A percentile compares a stretch with the other conserved stretches of the same genome.
Evolutionary conservation across 2,797 vertebrate species (phyloP).

Genomic region (Aselliscus stoliczkanus): DNA sequence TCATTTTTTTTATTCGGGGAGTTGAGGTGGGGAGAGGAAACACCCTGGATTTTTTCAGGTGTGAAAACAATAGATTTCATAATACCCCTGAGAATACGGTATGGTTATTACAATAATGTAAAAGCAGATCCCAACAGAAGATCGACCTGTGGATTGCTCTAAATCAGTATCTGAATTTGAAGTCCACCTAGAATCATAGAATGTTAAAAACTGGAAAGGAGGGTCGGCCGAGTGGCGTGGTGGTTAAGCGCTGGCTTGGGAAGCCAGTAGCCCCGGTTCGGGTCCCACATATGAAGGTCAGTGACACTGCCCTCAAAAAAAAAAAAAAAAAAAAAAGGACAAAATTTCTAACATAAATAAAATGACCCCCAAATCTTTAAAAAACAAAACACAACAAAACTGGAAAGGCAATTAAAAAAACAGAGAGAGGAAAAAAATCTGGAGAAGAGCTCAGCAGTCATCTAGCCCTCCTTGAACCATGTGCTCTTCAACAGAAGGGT

Average conservation of each 20-base stretch:
- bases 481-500: not conserved
- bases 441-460: not conserved
- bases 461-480: not conserved
- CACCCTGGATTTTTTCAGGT: not conserved
- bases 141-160: not conserved
- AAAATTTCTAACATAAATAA: too few species aligned
- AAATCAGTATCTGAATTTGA: not conserved
- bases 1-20: not conserved
- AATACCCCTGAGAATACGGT: not conserved
- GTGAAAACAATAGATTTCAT: not conserved
- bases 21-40: not conserved
- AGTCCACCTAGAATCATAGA: not conserved
- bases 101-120: too few species aligned
- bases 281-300: too few species aligned
- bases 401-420: not conserved
- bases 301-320: too few species aligned
- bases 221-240: too few species aligned
- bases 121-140: not conserved
- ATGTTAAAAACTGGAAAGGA: not conserved
- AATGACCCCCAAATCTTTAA: too few species aligned
- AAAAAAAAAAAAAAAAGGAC: too few species aligned
- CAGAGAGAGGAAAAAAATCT: not conserved
- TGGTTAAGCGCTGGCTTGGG: too few species aligned
- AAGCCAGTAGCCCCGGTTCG: too few species aligned
- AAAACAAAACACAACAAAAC: too few species aligned